Percentiles rank a stretch among this genome's conserved stretches.
Evolutionary conservation across 2,888 invertebrate genomes (phyloP).

Genomic region (Caenorhabditis parvicauda): DNA sequence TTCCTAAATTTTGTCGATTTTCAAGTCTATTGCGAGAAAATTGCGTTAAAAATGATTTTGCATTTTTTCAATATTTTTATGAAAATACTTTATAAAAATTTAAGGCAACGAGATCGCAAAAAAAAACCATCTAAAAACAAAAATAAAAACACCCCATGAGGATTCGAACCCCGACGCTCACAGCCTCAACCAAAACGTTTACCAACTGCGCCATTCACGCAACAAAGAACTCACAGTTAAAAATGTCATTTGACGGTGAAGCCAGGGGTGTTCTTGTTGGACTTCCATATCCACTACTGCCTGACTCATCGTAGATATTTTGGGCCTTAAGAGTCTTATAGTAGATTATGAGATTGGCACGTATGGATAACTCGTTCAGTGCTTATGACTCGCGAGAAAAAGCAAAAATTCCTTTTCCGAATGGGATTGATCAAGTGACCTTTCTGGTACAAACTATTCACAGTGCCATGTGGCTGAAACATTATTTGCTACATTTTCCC

Average conservation of each 20-base stretch:
- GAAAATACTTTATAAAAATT: not conserved
- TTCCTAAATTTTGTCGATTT: not conserved
- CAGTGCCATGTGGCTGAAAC: too few species aligned
- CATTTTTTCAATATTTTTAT: not conserved
- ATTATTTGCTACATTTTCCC: too few species aligned
- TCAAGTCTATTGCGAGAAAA: not conserved
- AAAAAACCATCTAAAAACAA: not conserved
- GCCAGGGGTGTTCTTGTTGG: conserved; percentile 59
- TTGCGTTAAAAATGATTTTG: too few species aligned
- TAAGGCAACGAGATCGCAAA: not conserved
- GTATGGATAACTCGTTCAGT: not conserved
- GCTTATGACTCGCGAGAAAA: not conserved
- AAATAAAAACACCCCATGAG: not conserved
- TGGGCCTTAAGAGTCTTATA: conserved; percentile 16
- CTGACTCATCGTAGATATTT: conserved; percentile 28
- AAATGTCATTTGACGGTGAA: conserved; percentile 33
- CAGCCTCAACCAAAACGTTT: not conserved
- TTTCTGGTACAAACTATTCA: too few species aligned
- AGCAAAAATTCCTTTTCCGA: not conserved
- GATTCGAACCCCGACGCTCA: not conserved
- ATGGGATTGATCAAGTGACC: not conserved
- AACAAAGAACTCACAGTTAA: conserved; percentile 24
- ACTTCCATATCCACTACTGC: conserved; percentile 54
- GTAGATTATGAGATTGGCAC: not conserved
- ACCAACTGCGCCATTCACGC: not conserved